phyloP scores from a whole-genome alignment of 2,113 vertebrate genomes.

The Casuarius casuarius region DNA sequence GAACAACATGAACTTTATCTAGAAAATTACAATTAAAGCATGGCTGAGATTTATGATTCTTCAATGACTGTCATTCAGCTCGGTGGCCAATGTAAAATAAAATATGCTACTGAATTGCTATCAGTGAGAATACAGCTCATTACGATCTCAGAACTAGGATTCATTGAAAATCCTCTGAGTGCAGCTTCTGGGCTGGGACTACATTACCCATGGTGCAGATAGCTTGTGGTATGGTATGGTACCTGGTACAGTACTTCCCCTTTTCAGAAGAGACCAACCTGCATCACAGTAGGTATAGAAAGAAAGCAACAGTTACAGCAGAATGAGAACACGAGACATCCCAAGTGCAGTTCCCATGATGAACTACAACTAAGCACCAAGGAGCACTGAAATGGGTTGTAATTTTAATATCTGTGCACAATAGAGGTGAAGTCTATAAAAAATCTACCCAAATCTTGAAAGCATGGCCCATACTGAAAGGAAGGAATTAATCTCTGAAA shows the following conservation, averaged over 20 bases:
- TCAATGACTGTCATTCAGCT: neutral
- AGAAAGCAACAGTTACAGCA: neutral
- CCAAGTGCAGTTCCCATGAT: neutral
- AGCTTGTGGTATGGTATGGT: neutral
- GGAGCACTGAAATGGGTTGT: neutral
- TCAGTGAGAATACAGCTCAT: neutral
- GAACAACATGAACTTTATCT: neutral
- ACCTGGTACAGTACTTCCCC: neutral
- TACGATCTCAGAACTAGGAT: neutral
- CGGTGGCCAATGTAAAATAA: neutral
- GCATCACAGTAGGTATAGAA: neutral
- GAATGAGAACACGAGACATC: neutral
- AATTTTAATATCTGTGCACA: neutral
- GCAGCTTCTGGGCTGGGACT: neutral
- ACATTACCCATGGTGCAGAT: accelerated
- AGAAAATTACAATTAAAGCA: neutral
- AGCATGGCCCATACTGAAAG: neutral
- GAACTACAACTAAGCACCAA: neutral
- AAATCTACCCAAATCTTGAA: neutral
- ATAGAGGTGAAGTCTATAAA: neutral
- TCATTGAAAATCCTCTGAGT: neutral
- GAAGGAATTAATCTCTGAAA: neutral
- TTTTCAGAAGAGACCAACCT: neutral
- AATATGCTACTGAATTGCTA: neutral
- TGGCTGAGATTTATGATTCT: neutral